Base-by-base conservation (phyloP, 1,140 invertebrate species). In the Pissodes strobi region DNA sequence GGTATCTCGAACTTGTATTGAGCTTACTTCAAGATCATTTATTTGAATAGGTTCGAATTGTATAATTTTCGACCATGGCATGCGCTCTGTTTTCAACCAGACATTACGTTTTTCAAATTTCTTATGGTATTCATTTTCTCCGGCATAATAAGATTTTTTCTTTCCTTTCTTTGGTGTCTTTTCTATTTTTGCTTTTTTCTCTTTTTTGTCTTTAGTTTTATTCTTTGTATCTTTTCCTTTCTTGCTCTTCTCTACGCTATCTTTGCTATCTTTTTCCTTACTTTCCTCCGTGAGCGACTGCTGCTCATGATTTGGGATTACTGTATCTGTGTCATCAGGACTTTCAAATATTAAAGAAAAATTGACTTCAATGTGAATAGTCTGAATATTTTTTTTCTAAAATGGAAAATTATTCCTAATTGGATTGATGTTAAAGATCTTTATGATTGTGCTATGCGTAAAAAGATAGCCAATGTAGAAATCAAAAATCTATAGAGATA, bases 31-130 rank as follows among this genome's bases (percentile, higher is more conserved):
- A 48, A 80, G 80, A 10, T 61, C 63, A 45, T 68, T 34, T 39
- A 83, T 79, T 64, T 71, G 73, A 12, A 83, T 55, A 9, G 79
- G 70, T 46, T 79, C 76, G 68, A 82, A 83, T 55, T 79, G 78
- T 69, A 84, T 80, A 1, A 82, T 68, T 64, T 80, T 82, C 49
- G 75, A 76, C 81, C 82, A 84, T 9, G 74, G 74, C 0, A 80
- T 67, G 30, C 66, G 74, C 58, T 79, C 79, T 49, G 79, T 82
- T 66, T 81, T 78, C 59, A 82, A 83, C 1, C 52, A 55, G 3
- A 18, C 15, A 72, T 76, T 0, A 74, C 79, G 58, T 75, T 79
- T 56, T 80, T 74, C 12, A 56, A 56, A 17, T 79, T 78, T 53
- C 74, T 72, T 10, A 21, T 66, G 46, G 27, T 72, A 71, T 64